A percentile compares a stretch with the other conserved stretches of the same genome.
Conservation (phyloP, 53 echinoderm and acorn worm species). For the Crossaster papposus region DNA sequence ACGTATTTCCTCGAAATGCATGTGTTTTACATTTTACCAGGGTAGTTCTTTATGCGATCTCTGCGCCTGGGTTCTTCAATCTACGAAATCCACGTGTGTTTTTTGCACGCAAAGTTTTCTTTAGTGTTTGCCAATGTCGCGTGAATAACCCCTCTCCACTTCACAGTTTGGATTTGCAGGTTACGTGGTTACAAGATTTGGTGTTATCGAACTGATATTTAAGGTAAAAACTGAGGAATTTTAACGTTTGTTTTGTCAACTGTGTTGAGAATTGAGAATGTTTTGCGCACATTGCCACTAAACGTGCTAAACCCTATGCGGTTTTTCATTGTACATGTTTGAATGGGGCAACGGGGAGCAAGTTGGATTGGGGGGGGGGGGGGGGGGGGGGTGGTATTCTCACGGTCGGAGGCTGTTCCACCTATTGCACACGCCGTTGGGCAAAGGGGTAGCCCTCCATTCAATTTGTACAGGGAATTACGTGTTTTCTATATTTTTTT, state of each 20-base stretch:
- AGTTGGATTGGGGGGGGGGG: too few relatives aligned
- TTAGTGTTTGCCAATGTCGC: constrained; percentile 99
- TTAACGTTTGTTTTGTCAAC: neutral
- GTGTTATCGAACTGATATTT: constrained; percentile 55
- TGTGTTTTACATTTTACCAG: constrained; percentile 55
- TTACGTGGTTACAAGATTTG: constrained; percentile 94
- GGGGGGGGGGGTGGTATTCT: too few relatives aligned
- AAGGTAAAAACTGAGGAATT: constrained; percentile 48
- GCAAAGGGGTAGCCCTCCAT: too few relatives aligned
- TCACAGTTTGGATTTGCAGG: constrained; percentile 87
- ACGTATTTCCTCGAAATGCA: constrained; percentile 47
- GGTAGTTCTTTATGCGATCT: constrained; percentile 44
- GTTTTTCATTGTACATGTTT: too few relatives aligned
- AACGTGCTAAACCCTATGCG: too few relatives aligned
- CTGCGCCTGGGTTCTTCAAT: constrained; percentile 63
- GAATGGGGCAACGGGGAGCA: too few relatives aligned
- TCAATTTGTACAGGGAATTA: too few relatives aligned
- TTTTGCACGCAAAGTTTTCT: constrained; percentile 81
- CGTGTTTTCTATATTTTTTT: too few relatives aligned
- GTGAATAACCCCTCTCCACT: constrained; percentile 70
- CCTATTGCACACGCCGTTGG: too few relatives aligned
- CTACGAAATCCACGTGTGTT: constrained; percentile 66
- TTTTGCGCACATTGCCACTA: too few relatives aligned
- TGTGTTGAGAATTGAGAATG: neutral
- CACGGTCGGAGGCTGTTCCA: too few relatives aligned